Conservation (phyloP, 2,888 invertebrate species). For the Dinocampus coccinellae region DNA sequence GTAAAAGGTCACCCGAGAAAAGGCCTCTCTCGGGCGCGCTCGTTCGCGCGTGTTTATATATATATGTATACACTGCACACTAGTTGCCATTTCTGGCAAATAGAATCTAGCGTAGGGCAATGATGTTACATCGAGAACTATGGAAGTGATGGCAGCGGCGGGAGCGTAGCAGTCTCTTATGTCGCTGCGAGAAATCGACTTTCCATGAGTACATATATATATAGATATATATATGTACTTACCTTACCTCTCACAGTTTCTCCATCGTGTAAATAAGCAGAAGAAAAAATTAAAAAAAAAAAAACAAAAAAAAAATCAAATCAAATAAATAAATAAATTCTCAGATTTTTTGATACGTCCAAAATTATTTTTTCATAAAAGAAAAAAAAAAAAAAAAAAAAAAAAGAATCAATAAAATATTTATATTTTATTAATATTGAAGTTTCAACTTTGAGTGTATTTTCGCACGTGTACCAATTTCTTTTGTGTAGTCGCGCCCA, state of each 20-base stretch:
- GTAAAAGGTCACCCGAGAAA: conserved; percentile 45
- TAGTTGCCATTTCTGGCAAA: conserved; percentile 41
- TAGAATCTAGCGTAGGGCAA: conserved; percentile 42
- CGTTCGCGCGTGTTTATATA: conserved; percentile 2
- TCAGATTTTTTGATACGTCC: too few relatives aligned
- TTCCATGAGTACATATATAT: conserved; percentile 28
- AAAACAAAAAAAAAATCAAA: too few relatives aligned
- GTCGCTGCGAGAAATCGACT: conserved; percentile 37
- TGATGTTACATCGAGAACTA: conserved; percentile 42
- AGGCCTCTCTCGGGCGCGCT: conserved; percentile 26
- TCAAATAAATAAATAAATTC: too few relatives aligned
- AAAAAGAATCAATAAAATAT: too few relatives aligned
- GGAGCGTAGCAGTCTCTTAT: not conserved
- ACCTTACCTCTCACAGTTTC: conserved; percentile 5
- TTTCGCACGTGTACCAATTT: too few relatives aligned
- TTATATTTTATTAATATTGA: too few relatives aligned
- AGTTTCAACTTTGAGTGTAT: too few relatives aligned
- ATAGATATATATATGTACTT: too few relatives aligned
- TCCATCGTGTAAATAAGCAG: not conserved
- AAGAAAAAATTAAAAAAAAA: too few relatives aligned
- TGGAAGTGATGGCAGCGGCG: conserved; percentile 11
- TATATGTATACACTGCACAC: conserved; percentile 37
- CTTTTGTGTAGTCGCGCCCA: conserved; percentile 9
- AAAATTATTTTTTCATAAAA: too few relatives aligned
- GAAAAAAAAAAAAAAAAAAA: too few relatives aligned